These are phyloP conservation scores for Ichneumoninae sp. DNA, from an alignment of 2,888 invertebrate genomes.

Conservation along the genomic window DNA sequence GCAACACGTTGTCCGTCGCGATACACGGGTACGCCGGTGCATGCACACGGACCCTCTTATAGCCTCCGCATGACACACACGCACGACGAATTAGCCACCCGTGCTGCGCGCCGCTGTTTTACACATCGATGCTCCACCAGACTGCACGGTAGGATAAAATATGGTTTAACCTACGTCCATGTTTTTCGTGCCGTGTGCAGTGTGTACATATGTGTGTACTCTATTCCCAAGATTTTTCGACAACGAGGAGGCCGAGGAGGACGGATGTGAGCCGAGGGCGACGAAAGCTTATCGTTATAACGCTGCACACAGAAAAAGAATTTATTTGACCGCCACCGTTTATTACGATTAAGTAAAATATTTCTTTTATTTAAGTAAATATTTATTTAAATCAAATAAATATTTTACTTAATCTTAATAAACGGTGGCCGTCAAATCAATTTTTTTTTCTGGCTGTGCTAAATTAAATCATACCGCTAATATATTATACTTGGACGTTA, in stretches of 20 bases:
- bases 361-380: too few species aligned
- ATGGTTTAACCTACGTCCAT: background rate
- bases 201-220: background rate
- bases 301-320: background rate
- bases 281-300: slow-evolving; percentile 61
- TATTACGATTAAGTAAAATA: too few species aligned
- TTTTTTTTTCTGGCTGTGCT: slow-evolving; percentile 12
- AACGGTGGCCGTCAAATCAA: too few species aligned
- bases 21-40: background rate
- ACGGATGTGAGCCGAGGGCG: slow-evolving; percentile 37
- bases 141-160: background rate
- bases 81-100: slow-evolving; percentile 3
- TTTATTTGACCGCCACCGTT: too few species aligned
- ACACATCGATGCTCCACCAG: background rate
- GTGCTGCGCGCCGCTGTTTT: background rate
- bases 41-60: background rate
- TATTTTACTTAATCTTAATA: too few species aligned
- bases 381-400: too few species aligned
- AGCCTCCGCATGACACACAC: background rate
- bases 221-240: background rate
- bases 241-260: slow-evolving; percentile 3
- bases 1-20: slow-evolving; percentile 51
- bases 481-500: too few species aligned
- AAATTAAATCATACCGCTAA: slow-evolving; percentile 53
- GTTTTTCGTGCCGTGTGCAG: background rate